Base-by-base conservation (phyloP, 2,888 invertebrate genomes). In the Watsonalla cultraria region DNA sequence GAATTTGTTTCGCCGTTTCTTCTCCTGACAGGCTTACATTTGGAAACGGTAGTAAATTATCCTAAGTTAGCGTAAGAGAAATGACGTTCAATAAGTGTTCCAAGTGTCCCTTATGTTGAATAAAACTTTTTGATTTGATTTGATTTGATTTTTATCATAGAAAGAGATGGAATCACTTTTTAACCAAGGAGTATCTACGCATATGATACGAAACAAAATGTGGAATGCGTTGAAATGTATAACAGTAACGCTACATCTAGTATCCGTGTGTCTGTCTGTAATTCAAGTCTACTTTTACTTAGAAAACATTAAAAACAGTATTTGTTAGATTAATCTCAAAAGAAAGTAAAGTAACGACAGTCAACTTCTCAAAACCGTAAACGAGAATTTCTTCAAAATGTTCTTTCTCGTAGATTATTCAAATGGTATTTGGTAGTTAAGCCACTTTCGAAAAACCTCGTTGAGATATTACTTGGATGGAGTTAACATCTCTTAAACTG, bases 281-380 rank as follows among this genome's bases (percentile, higher is more conserved):
- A 49, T 49, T 34, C 47, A 47, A 39, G 34, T 11, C 49, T 52
- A 55, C 55, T 55, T 55, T 52, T 55, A 39, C 33, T 52, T 52
- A 50, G 46, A 52, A 51, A 37, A 37, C 37, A 9, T 37, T 4
- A 37, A 9, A 37, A 37, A 37, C 9, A 24, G 37, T 37, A 35
- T 13, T 37, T 48, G 47, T 48, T 35, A 48, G 34, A 35, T 8
- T 37, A 35, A 49, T 48, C 39, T 49, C 9, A 14, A 49, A 37
- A 14, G 49, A 14, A 35, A 48, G 35, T 37, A 49, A 49, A 35
- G 39, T 49, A 15, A 39, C 49, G 37, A 49, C 14, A 15, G 14
- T 15, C 39, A 49, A 39, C 37, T 37, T 9, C 8, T 8, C 13
- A 6, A 39, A 39, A 37, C 49, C 37, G 49, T 49, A 37, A 46